Percentiles rank a stretch among this genome's conserved stretches.
Conservation (phyloP, 2,113 vertebrate species). For the Rafetus swinhoei region DNA sequence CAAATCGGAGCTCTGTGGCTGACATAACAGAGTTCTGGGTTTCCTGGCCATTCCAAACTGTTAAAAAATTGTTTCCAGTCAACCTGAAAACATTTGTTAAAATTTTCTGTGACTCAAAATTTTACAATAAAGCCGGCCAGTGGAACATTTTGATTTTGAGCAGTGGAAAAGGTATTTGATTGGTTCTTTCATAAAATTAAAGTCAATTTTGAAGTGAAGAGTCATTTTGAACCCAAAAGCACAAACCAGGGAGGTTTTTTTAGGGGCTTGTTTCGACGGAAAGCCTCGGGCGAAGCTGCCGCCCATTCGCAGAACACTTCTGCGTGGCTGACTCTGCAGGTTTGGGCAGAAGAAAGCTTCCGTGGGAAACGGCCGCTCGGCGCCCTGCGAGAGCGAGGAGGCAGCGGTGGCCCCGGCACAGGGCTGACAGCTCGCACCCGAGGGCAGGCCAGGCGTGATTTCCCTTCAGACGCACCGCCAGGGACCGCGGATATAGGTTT, state of each 20-base stretch:
- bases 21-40: too few species aligned
- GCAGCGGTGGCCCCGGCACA: not conserved
- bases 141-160: not conserved
- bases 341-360: not conserved
- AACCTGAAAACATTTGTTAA: not conserved
- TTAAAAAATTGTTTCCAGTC: not conserved
- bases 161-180: not conserved
- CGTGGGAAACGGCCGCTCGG: too few species aligned
- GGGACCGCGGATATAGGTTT: not conserved
- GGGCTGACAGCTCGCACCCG: not conserved
- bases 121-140: not conserved
- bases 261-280: not conserved
- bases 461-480: not conserved
- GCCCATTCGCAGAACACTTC: not conserved
- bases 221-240: not conserved
- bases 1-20: not conserved
- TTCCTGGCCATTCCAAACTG: not conserved
- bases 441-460: not conserved
- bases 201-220: not conserved
- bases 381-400: not conserved
- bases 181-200: not conserved
- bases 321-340: not conserved
- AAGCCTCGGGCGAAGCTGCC: not conserved
- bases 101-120: not conserved
- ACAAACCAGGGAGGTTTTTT: not conserved